Evolutionary conservation across 2,888 invertebrate species (phyloP), one percentile per base, ranked within the genome.

Genomic region (Hypolimnas misippus): DNA sequence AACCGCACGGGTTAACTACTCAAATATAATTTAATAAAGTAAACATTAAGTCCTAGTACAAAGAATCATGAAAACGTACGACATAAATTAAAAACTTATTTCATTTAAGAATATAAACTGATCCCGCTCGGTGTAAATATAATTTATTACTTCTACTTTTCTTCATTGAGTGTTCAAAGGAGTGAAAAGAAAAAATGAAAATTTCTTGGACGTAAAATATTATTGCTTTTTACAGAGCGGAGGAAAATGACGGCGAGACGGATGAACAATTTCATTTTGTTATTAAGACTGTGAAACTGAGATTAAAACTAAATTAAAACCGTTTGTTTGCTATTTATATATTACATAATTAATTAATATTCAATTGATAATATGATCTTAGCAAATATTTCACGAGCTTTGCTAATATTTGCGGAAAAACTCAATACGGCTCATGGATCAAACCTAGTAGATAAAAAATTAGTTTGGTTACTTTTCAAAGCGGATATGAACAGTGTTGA

Each of bases 71-170:
- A n/a, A 38, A 12, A n/a, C 35, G 35, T 2, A 38, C n/a, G n/a
- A n/a, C 35, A n/a, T n/a, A 38, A 38, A 17, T 1, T 17, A 12
- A 12, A 21, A 44, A 19, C 4, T 4, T 19, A 44, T 57, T 49
- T 38, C 31, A 49, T 38, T 40, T 29, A 50, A 50, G 25, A 19
- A 12, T 19, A 4, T 12, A n/a, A 21, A 21, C 21, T 42, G 52
- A 52, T 63, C 33, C 50, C 31, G 56, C 49, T 40, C 40, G 53
- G 57, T 61, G 57, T 65, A 54, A 65, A 57, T 60, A 58, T 46
- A 56, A 59, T 59, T 63, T 63, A 56, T 65, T 54, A 61, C 53
- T 25, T 31, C 49, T 40, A 40, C 35, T 52, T 49, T 64, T 60
- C 56, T 60, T 64, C 56, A 60, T 49, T 56, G 60, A 49, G 14